Conservation (phyloP, 37 sponge, comb jelly and placozoan species). For the Diacarnus erythraeanus region DNA sequence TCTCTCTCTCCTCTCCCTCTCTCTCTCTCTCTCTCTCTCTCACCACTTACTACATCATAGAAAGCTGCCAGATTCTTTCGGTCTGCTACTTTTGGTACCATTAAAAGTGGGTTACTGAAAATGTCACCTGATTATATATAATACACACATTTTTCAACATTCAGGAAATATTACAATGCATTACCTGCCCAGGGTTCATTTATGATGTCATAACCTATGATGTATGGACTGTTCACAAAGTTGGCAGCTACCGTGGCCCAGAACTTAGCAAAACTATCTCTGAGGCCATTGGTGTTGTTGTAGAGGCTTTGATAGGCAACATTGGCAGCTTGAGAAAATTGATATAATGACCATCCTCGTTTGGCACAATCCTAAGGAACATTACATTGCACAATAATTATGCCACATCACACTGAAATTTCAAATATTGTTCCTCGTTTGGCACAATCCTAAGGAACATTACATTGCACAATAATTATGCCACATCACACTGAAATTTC, state of each 20-base stretch:
- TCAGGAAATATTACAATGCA: background rate
- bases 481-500: background rate
- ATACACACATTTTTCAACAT: too few relatives aligned
- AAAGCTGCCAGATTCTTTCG: conserved; percentile 62
- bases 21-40: too few relatives aligned
- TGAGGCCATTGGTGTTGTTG: conserved; percentile 73
- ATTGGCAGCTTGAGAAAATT: conserved; percentile 60
- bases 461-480: background rate
- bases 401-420: background rate
- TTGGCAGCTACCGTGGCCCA: conserved; percentile 78
- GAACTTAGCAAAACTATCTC: conserved; percentile 66
- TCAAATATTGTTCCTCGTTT: conserved; percentile 15
- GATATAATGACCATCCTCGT: conserved; percentile 63
- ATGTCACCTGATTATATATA: conserved; percentile 53
- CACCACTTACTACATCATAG: conserved; percentile 81
- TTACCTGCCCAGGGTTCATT: conserved; percentile 93
- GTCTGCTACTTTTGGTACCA: conserved; percentile 73
- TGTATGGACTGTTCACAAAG: conserved; percentile 59
- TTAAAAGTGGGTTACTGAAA: conserved; percentile 50
- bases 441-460: conserved; percentile 66
- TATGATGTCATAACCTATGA: conserved; percentile 91
- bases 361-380: conserved; percentile 68
- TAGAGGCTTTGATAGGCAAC: conserved; percentile 81
- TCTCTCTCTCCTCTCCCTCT: too few relatives aligned
- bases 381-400: background rate